Percentiles rank a stretch among this genome's conserved stretches.
Conservation (phyloP, 2,888 invertebrate genomes). For the Netelia inedita region DNA sequence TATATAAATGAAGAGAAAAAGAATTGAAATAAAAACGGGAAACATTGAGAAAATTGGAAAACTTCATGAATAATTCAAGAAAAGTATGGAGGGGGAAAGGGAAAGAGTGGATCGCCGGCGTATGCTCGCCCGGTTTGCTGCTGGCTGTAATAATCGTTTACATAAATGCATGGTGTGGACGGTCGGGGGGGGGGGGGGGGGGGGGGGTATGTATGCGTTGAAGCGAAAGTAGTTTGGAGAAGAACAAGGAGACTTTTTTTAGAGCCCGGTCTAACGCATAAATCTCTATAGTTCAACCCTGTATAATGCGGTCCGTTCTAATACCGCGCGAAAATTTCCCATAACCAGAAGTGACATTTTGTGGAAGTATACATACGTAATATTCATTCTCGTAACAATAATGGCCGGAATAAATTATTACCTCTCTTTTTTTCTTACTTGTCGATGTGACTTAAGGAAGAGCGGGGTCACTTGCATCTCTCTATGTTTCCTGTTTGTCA, state of each 20-base stretch:
- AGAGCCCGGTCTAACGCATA: conserved; percentile 10
- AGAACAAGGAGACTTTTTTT: conserved; percentile 25
- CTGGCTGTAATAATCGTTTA: conserved; percentile 65
- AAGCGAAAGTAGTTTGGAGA: conserved; percentile 32
- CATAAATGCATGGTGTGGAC: conserved; percentile 65
- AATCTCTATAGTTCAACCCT: conserved; percentile 3
- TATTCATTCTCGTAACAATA: too few species aligned
- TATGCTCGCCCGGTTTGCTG: conserved; percentile 34
- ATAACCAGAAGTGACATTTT: too few species aligned
- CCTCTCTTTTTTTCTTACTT: too few species aligned
- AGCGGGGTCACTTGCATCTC: too few species aligned
- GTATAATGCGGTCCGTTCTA: too few species aligned
- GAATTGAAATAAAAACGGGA: conserved; percentile 41
- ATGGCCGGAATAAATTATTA: too few species aligned
- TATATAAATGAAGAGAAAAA: conserved; percentile 10
- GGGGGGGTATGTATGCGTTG: conserved; percentile 32
- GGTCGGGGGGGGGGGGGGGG: conserved; percentile 21
- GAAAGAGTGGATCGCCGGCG: conserved; percentile 37
- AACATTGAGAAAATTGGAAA: conserved; percentile 62
- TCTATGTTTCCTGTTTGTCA: too few species aligned
- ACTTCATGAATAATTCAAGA: conserved; percentile 66
- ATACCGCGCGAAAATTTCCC: too few species aligned
- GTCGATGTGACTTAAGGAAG: too few species aligned
- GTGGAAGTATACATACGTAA: too few species aligned
- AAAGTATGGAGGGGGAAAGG: conserved; percentile 10